Base-by-base conservation (phyloP, 1,140 invertebrate species). In the Drosophila watanabei region DNA sequence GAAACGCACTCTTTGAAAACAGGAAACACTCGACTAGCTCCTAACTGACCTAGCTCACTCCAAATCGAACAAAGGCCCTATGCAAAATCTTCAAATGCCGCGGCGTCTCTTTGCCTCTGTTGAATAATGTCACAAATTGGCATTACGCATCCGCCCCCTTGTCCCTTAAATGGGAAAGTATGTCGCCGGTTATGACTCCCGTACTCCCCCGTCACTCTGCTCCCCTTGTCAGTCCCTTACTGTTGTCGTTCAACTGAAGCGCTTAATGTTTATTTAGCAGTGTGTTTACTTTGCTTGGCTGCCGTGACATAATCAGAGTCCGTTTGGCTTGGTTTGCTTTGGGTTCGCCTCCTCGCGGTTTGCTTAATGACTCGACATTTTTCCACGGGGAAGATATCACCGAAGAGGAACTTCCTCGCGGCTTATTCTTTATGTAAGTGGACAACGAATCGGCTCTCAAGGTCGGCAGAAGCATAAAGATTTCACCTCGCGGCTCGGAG, bases 71-170 rank as follows among this genome's bases (percentile, higher is more conserved):
- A 64, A 59, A 56, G 43, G 16, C n/a, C 61, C 76, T 84, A 84
- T 87, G 84, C 83, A 89, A 84, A 88, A 58, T 61, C 70, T 10
- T 4, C 13, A 24, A 24, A 24, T 24, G 24, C 24, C 24, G 24
- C 24, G 45, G 45, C 24, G 37, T 60, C 20, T 57, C 16, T 18
- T 52, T 32, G 16, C 51, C 8, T 56, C 28, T 43, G 60, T 88
- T 88, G 75, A 59, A 73, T 88, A 89, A 88, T 85, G 79, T 69
- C 43, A 63, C 81, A 81, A 88, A 85, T 88, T 89, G 85, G 85
- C 79, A 89, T 88, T 88, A 88, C 81, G 78, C 78, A 81, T 81
- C 65, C 70, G 69, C 24, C 43, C 39, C 49, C 35, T 30, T 51
- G 70, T 32, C n/a, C 61, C 66, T 61, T 52, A 41, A 79, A 89